Base-by-base conservation (phyloP, 2,888 invertebrate genomes). In the Caenorhabditis japonica region DNA sequence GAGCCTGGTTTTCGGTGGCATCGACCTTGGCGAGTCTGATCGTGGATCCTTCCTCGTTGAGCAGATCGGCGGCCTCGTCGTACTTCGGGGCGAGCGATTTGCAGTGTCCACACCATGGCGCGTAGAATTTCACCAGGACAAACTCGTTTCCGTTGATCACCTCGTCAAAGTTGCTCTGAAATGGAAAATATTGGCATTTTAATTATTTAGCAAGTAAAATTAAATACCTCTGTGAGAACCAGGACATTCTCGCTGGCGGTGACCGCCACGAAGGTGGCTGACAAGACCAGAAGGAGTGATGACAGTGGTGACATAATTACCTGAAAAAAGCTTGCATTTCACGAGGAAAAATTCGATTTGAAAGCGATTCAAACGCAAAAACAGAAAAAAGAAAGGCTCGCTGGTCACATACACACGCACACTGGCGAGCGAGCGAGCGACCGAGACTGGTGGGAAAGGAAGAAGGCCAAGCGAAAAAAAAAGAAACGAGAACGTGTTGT, bases 1-100 rank as follows among this genome's bases (percentile, higher is more conserved):
- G 91, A 64, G 93, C 92, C 72, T 92, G 91, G 88, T 97, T 93
- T 83, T 84, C 85, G 10, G 89, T 89, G 52, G 89, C 89, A 81
- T 89, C 89, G 58, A 97, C 94, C 90, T 97, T 97, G 55, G 91
- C 97, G 79, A 97, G 90, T 88, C 94, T 94, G 82, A 97, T 92
- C 17, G 91, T 89, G 19, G 94, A 93, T 59, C 92, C 92, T 85
- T 92, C 91, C 52, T 93, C 93, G 10, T 58, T 49, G 33, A 77
- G 49, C 27, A 53, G n/a, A 47, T 64, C 59, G 23, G 70, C 75
- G 27, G 72, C 49, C 34, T 97, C 69, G 90, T 97, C 97, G 91
- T 97, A 97, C 64, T 97, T 93, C 84, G 97, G 91, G 86, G 97
- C 76, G 17, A 76, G 60, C 3, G 76, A 51, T 27, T 76, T 76